A percentile compares a stretch with the other conserved stretches of the same genome.
Conservation (phyloP, 1,140 invertebrate genomes). For the Epicauta chinensis region DNA sequence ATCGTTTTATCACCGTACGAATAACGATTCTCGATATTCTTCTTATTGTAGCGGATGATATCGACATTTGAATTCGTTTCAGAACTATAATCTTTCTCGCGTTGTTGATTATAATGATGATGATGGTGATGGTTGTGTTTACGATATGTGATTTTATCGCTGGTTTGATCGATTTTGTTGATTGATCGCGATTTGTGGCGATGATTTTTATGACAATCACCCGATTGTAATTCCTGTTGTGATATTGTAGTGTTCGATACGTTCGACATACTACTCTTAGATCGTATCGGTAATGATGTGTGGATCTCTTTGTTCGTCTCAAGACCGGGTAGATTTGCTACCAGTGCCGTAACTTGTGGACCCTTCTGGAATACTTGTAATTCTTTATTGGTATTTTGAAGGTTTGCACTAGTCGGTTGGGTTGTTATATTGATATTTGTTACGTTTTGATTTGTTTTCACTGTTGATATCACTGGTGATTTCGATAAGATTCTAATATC, state of each 20-base stretch:
- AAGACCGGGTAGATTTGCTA: constrained; percentile 53
- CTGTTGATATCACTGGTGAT: constrained; percentile 38
- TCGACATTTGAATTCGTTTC: constrained; percentile 51
- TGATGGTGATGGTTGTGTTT: constrained; percentile 41
- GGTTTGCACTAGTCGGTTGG: constrained; percentile 19
- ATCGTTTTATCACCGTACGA: constrained; percentile 24
- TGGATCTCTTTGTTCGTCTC: constrained; percentile 44
- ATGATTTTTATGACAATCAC: constrained; percentile 38
- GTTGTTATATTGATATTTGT: constrained; percentile 54
- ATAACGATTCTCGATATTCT: constrained; percentile 24
- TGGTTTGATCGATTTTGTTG: constrained; percentile 37
- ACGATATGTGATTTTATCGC: constrained; percentile 33
- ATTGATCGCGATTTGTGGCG: constrained; percentile 28
- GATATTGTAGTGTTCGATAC: constrained; percentile 45
- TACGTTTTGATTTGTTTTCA: constrained; percentile 50
- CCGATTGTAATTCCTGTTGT: constrained; percentile 30
- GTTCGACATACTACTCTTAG: constrained; percentile 50
- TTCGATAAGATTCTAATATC: constrained; percentile 24
- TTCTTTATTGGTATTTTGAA: constrained; percentile 41
- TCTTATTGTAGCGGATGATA: constrained; percentile 24
- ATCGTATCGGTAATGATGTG: constrained; percentile 44
- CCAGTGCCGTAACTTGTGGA: constrained; percentile 49
- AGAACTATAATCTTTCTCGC: constrained; percentile 47
- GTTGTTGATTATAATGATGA: constrained; percentile 12
- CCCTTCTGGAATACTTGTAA: constrained; percentile 60